Percentiles rank a stretch among this genome's conserved stretches.
phyloP scores from a whole-genome alignment of 2,113 vertebrate species.

The Melozone crissalis region DNA sequence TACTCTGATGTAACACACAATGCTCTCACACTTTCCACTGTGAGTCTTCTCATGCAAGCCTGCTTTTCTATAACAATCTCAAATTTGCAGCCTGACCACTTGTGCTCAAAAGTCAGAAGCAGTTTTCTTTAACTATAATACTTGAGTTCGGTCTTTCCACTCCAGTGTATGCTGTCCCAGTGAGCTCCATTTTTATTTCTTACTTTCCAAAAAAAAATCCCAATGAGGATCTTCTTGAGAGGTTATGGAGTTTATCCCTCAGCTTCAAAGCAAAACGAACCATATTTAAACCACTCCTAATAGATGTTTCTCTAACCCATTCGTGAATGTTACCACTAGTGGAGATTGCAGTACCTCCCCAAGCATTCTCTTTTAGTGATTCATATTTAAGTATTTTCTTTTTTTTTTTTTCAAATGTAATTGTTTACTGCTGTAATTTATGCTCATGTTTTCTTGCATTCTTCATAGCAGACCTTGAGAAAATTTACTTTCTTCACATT shows the following conservation, averaged over 20 bases:
- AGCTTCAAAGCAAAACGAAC: not conserved
- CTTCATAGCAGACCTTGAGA: not conserved
- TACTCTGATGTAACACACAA: not conserved
- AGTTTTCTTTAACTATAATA: not conserved
- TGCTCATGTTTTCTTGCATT: not conserved
- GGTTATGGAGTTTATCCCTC: not conserved
- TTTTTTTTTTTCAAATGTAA: not conserved
- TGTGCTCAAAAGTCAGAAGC: not conserved
- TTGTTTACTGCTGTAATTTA: not conserved
- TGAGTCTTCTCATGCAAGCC: not conserved
- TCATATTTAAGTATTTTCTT: not conserved
- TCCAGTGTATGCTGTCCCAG: not conserved
- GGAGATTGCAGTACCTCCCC: not conserved
- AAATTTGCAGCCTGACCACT: not conserved
- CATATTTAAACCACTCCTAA: not conserved
- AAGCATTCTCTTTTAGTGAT: not conserved
- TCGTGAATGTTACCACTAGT: not conserved
- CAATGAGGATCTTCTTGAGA: not conserved
- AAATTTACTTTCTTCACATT: not conserved
- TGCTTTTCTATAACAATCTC: not conserved
- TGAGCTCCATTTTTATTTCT: not conserved
- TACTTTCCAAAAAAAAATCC: not conserved
- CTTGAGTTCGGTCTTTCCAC: not conserved
- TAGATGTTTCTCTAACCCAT: not conserved
- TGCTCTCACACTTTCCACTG: not conserved